These are phyloP conservation scores for Gouania willdenowi DNA, from an alignment of 2,797 vertebrate species.

Conservation along the genomic window DNA sequence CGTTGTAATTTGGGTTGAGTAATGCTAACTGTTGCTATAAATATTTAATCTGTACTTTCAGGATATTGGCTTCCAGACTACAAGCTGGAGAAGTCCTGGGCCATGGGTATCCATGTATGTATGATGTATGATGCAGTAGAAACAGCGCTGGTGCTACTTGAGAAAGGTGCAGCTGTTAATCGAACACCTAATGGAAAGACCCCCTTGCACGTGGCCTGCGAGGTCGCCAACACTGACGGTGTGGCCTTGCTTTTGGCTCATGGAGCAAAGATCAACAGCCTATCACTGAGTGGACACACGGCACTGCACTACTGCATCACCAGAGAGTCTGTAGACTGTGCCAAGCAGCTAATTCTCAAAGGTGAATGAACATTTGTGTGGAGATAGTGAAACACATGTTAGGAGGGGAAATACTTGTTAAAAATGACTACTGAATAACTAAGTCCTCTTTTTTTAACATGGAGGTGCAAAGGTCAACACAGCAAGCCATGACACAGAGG, in stretches of 20 bases:
- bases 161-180: conserved; percentile 87
- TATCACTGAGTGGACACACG: conserved; percentile 86
- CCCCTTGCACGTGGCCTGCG: conserved; percentile 89
- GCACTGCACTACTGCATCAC: conserved; percentile 88
- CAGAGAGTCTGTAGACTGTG: conserved; percentile 81
- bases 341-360: conserved; percentile 84
- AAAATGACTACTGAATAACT: not conserved
- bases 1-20: too few relatives aligned
- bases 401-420: too few relatives aligned
- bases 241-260: conserved; percentile 83
- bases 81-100: conserved; percentile 93
- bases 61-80: conserved; percentile 94
- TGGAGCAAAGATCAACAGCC: conserved; percentile 82
- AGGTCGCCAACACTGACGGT: conserved; percentile 79
- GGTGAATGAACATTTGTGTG: conserved; percentile 68
- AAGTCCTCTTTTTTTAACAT: not conserved
- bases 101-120: conserved; percentile 88
- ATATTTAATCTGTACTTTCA: conserved; percentile 45
- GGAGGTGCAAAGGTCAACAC: conserved; percentile 86
- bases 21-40: too few relatives aligned
- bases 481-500: conserved; percentile 80
- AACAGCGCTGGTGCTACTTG: conserved; percentile 80
- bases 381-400: not conserved
- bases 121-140: conserved; percentile 87
- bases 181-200: conserved; percentile 92